phyloP scores from a whole-genome alignment of 2,113 vertebrate genomes.

The Malurus alboscapulatus region DNA sequence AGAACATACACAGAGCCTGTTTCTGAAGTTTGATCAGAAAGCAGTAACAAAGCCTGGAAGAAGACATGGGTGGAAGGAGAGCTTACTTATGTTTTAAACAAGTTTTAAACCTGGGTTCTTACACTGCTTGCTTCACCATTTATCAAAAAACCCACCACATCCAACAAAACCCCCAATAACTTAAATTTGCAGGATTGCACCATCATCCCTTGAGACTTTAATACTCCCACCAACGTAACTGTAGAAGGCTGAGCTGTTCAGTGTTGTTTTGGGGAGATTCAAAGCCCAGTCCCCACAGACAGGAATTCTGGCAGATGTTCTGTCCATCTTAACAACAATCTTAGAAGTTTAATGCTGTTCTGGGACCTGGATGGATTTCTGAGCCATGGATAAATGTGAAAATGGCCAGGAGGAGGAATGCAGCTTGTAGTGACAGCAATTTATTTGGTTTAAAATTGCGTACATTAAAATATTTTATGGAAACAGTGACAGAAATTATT shows the following conservation, averaged over 20 bases:
- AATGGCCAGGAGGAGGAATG: conserved; percentile 1
- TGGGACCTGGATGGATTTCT: neutral
- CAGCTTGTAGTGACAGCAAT: neutral
- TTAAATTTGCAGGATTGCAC: neutral
- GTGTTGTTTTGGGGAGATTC: neutral
- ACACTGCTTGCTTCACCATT: neutral
- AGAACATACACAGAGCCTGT: neutral
- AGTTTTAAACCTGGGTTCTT: neutral
- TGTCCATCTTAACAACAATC: neutral
- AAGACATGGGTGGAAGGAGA: neutral
- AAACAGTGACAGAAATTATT: neutral
- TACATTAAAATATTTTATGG: neutral
- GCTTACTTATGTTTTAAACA: neutral
- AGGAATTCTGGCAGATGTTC: neutral
- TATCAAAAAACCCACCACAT: neutral
- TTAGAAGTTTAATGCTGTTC: neutral
- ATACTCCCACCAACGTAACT: neutral
- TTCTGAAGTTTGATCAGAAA: neutral
- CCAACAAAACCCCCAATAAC: neutral
- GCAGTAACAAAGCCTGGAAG: neutral
- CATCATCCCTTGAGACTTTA: neutral
- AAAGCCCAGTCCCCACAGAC: neutral
- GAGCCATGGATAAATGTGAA: neutral
- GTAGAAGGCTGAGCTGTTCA: neutral
- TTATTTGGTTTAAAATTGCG: conserved; percentile 14